A percentile compares a stretch with the other conserved stretches of the same genome.
These are phyloP conservation scores for Aricia agestis DNA, from an alignment of 1,140 invertebrate species.

Conservation along the genomic window DNA sequence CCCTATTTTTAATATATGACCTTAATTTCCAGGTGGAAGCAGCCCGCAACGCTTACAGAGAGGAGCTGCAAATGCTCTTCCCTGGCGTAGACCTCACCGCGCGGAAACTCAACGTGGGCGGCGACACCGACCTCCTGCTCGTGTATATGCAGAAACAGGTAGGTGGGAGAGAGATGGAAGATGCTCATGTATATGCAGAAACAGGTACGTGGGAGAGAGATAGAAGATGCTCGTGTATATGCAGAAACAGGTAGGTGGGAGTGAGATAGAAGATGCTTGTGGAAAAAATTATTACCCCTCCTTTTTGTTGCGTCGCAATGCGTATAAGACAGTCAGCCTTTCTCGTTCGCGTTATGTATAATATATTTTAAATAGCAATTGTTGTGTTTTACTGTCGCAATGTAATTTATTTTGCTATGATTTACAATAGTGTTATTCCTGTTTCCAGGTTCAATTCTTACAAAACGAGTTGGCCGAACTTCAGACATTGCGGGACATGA, in stretches of 20 bases:
- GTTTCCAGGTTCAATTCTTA: conserved; percentile 53
- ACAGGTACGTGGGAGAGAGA: conserved; percentile 36
- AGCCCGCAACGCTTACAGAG: conserved; percentile 82
- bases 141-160: conserved; percentile 79
- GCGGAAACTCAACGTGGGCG: conserved; percentile 79
- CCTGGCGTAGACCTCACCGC: conserved; percentile 82
- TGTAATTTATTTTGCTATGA: too few species aligned
- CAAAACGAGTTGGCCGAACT: conserved; percentile 84
- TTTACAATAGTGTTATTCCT: background rate
- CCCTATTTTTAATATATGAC: too few species aligned
- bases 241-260: conserved; percentile 69
- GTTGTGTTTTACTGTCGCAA: too few species aligned
- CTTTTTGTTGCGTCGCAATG: too few species aligned
- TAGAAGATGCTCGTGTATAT: conserved; percentile 70
- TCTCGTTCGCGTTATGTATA: too few species aligned
- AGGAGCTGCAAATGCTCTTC: conserved; percentile 84
- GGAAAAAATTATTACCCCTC: too few species aligned
- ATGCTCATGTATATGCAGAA: conserved; percentile 78
- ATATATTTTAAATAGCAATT: too few species aligned
- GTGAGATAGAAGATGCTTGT: conserved; percentile 40
- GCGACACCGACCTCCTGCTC: conserved; percentile 82
- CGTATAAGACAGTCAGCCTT: too few species aligned
- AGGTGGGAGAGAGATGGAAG: background rate
- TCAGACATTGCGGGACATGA: conserved; percentile 79
- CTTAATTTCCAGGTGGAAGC: conserved; percentile 74